Percentiles rank a stretch among this genome's conserved stretches.
Conservation (phyloP, 2,888 invertebrate species). For the Xestoiulus laeticollis region DNA sequence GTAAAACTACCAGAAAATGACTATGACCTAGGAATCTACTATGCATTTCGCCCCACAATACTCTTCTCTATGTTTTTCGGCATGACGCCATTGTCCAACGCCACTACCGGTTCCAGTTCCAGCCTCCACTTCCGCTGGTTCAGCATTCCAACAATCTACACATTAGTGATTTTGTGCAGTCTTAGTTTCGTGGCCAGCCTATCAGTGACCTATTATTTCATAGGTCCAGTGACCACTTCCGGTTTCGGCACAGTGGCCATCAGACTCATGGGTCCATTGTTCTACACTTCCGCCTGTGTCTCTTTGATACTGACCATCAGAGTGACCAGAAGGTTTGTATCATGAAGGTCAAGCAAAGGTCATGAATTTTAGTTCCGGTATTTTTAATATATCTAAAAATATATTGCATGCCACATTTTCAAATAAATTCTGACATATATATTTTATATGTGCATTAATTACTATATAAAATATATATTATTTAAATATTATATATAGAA, state of each 20-base stretch:
- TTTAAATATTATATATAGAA: no score
- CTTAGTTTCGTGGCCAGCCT: conserved; percentile 35
- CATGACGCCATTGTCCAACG: conserved; percentile 35
- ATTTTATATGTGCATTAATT: no score
- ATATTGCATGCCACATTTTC: no score
- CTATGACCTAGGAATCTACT: conserved; percentile 47
- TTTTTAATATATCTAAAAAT: no score
- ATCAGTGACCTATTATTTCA: conserved; percentile 4
- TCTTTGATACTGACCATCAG: conserved; percentile 47
- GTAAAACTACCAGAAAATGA: not conserved
- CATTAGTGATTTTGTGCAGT: not conserved
- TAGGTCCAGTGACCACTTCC: not conserved
- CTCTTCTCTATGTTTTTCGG: conserved; percentile 48
- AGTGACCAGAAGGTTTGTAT: conserved; percentile 36
- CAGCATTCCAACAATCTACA: conserved; percentile 21
- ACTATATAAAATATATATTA: no score
- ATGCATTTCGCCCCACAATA: conserved; percentile 46
- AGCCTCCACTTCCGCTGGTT: conserved; percentile 32
- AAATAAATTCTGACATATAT: no score
- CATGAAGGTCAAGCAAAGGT: no score
- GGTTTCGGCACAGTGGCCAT: conserved; percentile 35
- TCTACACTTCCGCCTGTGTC: conserved; percentile 49
- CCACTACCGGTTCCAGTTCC: not conserved
- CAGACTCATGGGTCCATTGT: conserved; percentile 43
- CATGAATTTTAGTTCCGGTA: no score